Percentiles rank a stretch among this genome's conserved stretches.
Conservation (phyloP, 2,113 vertebrate genomes). For the Bos javanicus region DNA sequence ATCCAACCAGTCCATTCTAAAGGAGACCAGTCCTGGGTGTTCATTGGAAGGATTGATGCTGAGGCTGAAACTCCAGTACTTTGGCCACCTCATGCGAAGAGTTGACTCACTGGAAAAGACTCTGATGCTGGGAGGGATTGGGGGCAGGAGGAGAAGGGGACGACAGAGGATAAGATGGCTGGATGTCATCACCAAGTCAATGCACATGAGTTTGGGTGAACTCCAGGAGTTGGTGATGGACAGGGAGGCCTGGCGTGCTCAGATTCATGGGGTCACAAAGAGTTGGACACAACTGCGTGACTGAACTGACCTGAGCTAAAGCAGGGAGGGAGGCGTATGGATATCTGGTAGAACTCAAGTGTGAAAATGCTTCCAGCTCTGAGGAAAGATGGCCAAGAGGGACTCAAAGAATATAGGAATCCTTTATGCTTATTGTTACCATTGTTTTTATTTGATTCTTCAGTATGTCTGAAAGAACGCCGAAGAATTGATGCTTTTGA, state of each 20-base stretch:
- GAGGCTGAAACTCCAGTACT: too few relatives aligned
- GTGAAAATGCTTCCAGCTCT: neutral
- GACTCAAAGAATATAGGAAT: neutral
- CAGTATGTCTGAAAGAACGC: neutral
- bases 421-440: neutral
- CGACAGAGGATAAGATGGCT: neutral
- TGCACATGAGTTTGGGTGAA: neutral
- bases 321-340: neutral
- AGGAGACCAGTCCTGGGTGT: neutral
- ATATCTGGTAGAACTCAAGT: neutral
- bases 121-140: too few relatives aligned
- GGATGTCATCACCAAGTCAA: neutral
- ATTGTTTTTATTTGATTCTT: neutral
- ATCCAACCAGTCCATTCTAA: neutral
- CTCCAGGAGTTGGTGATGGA: neutral
- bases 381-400: neutral
- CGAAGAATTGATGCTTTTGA: neutral
- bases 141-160: neutral
- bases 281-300: fast-evolving
- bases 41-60: neutral
- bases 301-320: neutral
- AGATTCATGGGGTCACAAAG: fast-evolving
- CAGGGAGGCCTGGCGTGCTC: neutral
- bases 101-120: too few relatives aligned
- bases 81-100: too few relatives aligned